phyloP scores from a whole-genome alignment of 2,888 invertebrate species.

The Lamellibrachia columna region DNA sequence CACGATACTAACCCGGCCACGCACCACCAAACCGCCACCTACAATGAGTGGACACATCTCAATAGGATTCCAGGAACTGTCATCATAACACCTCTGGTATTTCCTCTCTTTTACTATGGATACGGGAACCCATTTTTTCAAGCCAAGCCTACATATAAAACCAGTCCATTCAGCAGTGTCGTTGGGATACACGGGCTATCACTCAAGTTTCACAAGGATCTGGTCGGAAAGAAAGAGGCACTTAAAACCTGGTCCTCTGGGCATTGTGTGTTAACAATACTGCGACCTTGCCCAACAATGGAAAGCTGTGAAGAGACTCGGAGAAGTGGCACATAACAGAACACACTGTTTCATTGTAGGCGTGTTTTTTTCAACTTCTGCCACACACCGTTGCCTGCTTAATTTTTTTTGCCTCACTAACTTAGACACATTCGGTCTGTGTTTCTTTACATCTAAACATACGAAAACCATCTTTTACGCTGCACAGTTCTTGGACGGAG shows the following conservation, averaged over 20 bases:
- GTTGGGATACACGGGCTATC: background rate
- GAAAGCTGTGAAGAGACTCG: background rate
- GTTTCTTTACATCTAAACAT: background rate
- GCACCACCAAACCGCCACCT: background rate
- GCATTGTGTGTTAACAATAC: background rate
- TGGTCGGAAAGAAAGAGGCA: background rate
- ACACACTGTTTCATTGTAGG: background rate
- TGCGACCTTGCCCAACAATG: background rate
- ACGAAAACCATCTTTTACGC: background rate
- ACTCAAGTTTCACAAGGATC: background rate
- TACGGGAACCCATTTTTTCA: background rate
- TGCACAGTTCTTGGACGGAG: background rate
- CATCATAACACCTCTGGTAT: background rate
- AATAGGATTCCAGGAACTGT: slow-evolving; percentile 5
- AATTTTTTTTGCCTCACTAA: background rate
- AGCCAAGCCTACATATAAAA: background rate
- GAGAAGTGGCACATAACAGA: background rate
- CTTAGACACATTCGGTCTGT: background rate
- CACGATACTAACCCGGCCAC: background rate
- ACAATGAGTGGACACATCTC: background rate
- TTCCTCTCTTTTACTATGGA: background rate
- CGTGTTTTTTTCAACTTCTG: background rate
- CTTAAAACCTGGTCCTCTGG: background rate
- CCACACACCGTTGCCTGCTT: background rate
- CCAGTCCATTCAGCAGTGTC: background rate